Evolutionary conservation across 2,113 vertebrate species (phyloP).

Genomic region (Crocuta crocuta): DNA sequence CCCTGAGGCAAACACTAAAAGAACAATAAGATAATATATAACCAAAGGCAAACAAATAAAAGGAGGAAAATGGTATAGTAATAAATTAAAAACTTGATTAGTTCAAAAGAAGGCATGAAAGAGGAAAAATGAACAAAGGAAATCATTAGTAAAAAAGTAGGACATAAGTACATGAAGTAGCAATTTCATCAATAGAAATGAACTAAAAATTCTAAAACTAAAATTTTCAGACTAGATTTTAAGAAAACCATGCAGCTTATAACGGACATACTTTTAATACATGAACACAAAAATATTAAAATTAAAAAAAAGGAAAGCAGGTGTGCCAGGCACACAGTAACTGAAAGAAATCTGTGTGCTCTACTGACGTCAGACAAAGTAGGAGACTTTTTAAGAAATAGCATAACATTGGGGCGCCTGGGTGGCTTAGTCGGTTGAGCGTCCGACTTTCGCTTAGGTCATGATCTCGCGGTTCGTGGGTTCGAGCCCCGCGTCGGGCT

Average conservation of each 20-base stretch:
- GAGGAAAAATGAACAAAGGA: slow-evolving; percentile 8
- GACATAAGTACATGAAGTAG: background rate
- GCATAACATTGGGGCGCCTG: too few species aligned
- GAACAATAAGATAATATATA: background rate
- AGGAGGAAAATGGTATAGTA: background rate
- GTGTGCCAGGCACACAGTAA: background rate
- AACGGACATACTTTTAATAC: background rate
- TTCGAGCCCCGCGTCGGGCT: too few species aligned
- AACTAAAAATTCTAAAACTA: background rate
- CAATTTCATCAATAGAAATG: slow-evolving; percentile 28
- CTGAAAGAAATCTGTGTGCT: background rate
- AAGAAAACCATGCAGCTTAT: background rate
- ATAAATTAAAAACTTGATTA: background rate
- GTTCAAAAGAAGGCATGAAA: background rate
- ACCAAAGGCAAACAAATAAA: slow-evolving; percentile 31
- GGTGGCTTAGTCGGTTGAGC: too few species aligned
- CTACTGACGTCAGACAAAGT: background rate
- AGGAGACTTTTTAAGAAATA: background rate
- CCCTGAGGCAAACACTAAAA: background rate
- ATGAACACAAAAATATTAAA: background rate
- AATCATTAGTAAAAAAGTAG: background rate
- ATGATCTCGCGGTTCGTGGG: too few species aligned
- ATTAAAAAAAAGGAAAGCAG: background rate
- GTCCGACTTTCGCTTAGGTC: too few species aligned
- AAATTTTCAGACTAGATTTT: background rate